Base-by-base conservation (phyloP, 2,888 invertebrate species). In the Teleogryllus oceanicus region DNA sequence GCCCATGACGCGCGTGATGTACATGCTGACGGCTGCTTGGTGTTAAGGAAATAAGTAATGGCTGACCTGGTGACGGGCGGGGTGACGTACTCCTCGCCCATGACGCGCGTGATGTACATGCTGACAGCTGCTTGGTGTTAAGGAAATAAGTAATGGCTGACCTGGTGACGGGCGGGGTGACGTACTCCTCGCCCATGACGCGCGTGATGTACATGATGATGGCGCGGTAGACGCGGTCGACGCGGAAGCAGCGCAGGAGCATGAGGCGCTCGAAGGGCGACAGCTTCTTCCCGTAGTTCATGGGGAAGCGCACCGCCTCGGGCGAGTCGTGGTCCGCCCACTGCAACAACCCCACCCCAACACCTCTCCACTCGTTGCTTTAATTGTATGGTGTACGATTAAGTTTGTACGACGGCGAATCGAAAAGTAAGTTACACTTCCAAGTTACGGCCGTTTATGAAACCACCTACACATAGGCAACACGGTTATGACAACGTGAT, bases 81-180 rank as follows among this genome's bases (percentile, higher is more conserved):
- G 78, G 95, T 96, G 81, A 97, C 94, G 85, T 92, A 97, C 86
- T 94, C 92, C 87, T 95, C 94, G 76, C 96, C 96, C 94, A 97
- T 95, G 11, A 91, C 91, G 83, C 90, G 89, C 8, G 92, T 92
- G 84, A 97, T 94, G 86, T 93, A 97, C 86, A 94, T 92, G 50
- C 93, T 93, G 83, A 97, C 91, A n/a, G 94, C 94, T 83, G 94
- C 1, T 21, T 21, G 5, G 4, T 8, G 37, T 21, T 21, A 37
- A 37, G 8, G 37, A 37, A 8, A 8, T 1, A 37, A 8, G 8
- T 1, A 37, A 37, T 1, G 37, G 37, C 37, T 80, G 82, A 90
- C 90, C 90, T 90, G 83, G 94, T 91, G 78, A 94, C 93, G 0
- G 97, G 96, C 21, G 97, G 96, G 78, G 95, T 96, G 81, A 97